phyloP scores from a whole-genome alignment of 2,797 vertebrate species.

The Leuciscus waleckii region DNA sequence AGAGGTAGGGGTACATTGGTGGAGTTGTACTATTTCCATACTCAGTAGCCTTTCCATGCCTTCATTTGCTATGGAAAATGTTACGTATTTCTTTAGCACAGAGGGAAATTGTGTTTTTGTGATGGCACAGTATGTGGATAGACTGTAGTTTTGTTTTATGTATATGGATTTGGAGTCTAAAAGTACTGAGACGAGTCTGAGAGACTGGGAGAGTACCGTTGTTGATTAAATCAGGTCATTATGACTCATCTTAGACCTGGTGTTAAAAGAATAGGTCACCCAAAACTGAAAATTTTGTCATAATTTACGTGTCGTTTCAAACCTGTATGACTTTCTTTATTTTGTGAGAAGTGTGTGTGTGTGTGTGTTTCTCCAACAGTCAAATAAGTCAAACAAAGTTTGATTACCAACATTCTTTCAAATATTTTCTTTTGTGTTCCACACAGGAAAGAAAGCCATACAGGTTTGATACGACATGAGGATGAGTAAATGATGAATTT shows the following conservation, averaged over 20 bases:
- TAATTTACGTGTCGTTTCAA: neutral
- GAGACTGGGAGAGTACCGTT: neutral
- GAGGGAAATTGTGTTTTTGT: neutral
- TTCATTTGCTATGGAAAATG: neutral
- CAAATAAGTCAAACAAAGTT: neutral
- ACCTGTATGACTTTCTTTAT: neutral
- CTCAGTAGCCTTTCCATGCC: neutral
- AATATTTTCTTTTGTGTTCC: neutral
- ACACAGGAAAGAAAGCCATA: neutral
- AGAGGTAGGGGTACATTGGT: conserved; percentile 8
- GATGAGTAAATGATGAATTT: neutral
- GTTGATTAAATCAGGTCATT: neutral
- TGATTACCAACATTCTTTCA: neutral
- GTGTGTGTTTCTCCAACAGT: neutral
- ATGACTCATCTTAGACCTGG: neutral
- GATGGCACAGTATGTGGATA: neutral
- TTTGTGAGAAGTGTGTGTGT: neutral
- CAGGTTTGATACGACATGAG: neutral
- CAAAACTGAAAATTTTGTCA: neutral
- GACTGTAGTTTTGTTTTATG: neutral
- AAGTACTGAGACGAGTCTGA: neutral
- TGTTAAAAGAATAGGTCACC: neutral
- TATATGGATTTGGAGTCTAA: neutral
- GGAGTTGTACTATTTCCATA: neutral
- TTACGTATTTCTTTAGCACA: neutral